Base-by-base conservation (phyloP, 1,140 invertebrate genomes). In the Apis florea region DNA sequence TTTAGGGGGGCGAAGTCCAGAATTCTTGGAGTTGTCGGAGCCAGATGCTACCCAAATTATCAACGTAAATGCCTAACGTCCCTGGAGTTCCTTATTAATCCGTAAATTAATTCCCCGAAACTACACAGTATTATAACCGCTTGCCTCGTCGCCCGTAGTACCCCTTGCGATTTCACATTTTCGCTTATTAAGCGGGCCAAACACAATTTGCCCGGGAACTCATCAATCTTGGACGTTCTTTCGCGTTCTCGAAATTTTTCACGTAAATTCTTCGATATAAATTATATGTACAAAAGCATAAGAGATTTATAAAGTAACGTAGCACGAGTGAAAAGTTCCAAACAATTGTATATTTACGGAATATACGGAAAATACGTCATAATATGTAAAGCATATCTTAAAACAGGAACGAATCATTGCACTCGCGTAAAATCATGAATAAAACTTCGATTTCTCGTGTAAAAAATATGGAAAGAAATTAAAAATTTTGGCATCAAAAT, bases 91-190 rank as follows among this genome's bases (percentile, higher is more conserved):
- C 84, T 87, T 87, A 87, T 86, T 87, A 87, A 87, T 88, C 80
- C 87, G 84, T 88, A 84, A 88, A 87, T 88, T 87, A 88, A 88
- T 88, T 87, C 83, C 40, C 72, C 63, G 72, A 84, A 85, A 86
- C 84, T 85, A 83, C 85, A 19, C 85, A 19, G 74, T 64, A 69
- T 86, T 74, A 56, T 83, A 73, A 74, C 79, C 56, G 40, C 56
- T 74, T 40, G 85, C 72, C 58, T 40, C 76, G 76, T 76, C 82
- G 72, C 74, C 72, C 17, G 15, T 17, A 21, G 49, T 73, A 54
- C n/a, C 49, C 24, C 51, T 24, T 47, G 58, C 58, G 69, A 78
- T 79, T 71, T 63, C 58, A 54, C 53, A 26, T 63, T 80, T 74
- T 73, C 51, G 59, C 78, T 73, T 53, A 79, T 66, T 79, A 79